Evolutionary conservation across 2,888 invertebrate species (phyloP), one percentile per base, ranked within the genome.

Genomic region (Pammene aurita): DNA sequence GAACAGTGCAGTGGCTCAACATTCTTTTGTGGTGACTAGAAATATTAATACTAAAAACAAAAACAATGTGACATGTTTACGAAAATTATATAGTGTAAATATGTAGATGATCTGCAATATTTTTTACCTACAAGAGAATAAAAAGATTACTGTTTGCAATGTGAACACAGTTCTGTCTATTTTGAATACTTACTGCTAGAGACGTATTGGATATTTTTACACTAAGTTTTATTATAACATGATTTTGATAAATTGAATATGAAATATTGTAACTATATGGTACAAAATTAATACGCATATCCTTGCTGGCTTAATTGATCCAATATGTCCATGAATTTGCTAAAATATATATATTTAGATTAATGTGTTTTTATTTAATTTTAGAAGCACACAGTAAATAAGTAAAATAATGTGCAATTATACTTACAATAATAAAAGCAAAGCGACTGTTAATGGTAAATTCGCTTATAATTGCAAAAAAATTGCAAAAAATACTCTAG

Each of bases 401-500:
- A 65, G 7, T 13, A 34, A 46, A 55, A 48, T 55, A 58, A 65
- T 54, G 54, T 18, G n/a, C 16, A 48, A 34, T 7, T 65, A 14
- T 60, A 16, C 38, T 54, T 60, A 48, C 26, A 63, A 58, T 64
- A 34, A 44, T 16, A 26, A 52, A 67, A 64, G 46, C 60, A 54
- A 69, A 69, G 69, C 46, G 60, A 60, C 16, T 55, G 18, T 69
- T 16, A 16, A 26, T 65, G 64, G 69, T 69, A 65, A 65, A 55
- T 69, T 64, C 26, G 68, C 64, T 64, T 63, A 18, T 58, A 34
- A 48, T 54, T 65, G 54, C 64, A 57, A 44, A 34, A 26, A 42
- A 34, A 2, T 63, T 50, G 14, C 42, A 44, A 14, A 35, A 26
- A 14, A 14, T 42, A 34, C 26, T 34, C 26, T 0, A 54, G n/a